Evolutionary conservation across 2,113 vertebrate genomes (phyloP).

Genomic region (Megaceryle torquata): DNA sequence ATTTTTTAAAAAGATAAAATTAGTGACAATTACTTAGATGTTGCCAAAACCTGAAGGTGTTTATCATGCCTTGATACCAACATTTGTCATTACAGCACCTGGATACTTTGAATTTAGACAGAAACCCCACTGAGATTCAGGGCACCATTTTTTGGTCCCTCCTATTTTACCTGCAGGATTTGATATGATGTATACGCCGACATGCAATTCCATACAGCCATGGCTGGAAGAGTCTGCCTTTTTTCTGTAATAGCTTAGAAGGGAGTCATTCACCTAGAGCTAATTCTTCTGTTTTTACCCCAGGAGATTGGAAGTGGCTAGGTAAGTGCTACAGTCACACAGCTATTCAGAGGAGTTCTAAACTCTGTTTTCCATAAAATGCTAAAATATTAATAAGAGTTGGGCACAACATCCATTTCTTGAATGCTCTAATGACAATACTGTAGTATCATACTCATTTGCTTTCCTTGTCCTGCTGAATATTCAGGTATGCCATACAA

Average conservation of each 20-base stretch:
- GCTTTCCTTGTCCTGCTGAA: not conserved
- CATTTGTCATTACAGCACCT: not conserved
- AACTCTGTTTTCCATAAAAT: not conserved
- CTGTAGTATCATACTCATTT: not conserved
- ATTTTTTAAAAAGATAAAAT: not conserved
- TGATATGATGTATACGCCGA: not conserved
- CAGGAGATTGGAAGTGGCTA: not conserved
- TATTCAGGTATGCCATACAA: not conserved
- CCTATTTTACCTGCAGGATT: not conserved
- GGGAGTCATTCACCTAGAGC: not conserved
- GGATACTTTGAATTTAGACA: not conserved
- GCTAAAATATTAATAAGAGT: not conserved
- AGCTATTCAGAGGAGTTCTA: not conserved
- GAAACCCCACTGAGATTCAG: not conserved
- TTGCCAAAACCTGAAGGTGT: not conserved
- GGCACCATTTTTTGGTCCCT: not conserved
- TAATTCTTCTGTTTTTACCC: not conserved
- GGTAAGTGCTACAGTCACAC: not conserved
- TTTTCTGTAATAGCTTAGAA: not conserved
- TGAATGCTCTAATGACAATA: not conserved
- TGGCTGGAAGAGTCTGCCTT: not conserved
- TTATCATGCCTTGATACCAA: not conserved
- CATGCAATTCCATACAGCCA: not conserved
- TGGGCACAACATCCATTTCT: not conserved
- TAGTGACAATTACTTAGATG: not conserved